phyloP scores from a whole-genome alignment of 2,797 vertebrate species.

The Falco peregrinus region DNA sequence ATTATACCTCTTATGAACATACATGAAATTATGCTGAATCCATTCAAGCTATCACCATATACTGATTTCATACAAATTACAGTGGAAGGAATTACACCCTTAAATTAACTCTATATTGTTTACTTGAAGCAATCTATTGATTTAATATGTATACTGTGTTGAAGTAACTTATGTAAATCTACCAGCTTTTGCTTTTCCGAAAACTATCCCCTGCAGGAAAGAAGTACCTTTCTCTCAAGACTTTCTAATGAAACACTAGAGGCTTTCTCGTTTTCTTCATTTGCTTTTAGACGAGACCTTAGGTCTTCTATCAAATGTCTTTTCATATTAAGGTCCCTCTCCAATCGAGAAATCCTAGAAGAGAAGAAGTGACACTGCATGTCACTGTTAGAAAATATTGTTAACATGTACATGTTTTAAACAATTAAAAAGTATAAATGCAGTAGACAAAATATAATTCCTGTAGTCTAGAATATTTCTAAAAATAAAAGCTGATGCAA shows the following conservation, averaged over 20 bases:
- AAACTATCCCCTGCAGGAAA: neutral
- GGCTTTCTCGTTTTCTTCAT: slow-evolving; percentile 87
- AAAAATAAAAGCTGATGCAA: neutral
- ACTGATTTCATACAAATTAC: slow-evolving; percentile 28
- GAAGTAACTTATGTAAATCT: neutral
- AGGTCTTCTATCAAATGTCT: slow-evolving; percentile 90
- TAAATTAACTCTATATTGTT: slow-evolving; percentile 1
- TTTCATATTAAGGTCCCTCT: slow-evolving; percentile 89
- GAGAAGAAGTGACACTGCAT: neutral
- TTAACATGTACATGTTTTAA: neutral
- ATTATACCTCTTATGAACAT: neutral
- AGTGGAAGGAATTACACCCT: neutral
- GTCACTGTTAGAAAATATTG: neutral
- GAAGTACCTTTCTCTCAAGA: slow-evolving; percentile 87
- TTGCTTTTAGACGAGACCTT: slow-evolving; percentile 84
- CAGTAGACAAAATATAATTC: neutral
- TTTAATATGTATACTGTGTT: neutral
- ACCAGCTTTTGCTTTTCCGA: neutral
- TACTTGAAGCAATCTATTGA: slow-evolving; percentile 43
- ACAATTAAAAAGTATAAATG: neutral
- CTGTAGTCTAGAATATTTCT: neutral
- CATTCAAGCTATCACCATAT: slow-evolving; percentile 9
- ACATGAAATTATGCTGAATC: slow-evolving; percentile 13
- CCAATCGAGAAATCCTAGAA: slow-evolving; percentile 79
- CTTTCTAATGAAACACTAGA: slow-evolving; percentile 81